phyloP scores from a whole-genome alignment of 2,888 invertebrate species.

The Bembecia ichneumoniformis region DNA sequence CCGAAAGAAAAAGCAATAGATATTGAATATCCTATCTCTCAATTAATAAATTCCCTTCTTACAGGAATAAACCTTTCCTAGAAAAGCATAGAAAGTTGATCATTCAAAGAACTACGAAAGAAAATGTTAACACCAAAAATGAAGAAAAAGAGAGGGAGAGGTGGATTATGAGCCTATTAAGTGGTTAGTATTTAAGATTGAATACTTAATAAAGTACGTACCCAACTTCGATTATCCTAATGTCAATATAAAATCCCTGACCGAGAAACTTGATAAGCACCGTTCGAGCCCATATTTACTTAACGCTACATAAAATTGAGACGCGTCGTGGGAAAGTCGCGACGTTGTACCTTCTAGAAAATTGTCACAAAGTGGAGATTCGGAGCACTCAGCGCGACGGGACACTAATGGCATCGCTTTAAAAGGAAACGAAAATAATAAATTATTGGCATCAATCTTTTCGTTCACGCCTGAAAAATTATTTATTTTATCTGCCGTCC shows the following conservation, averaged over 20 bases:
- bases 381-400: conserved; percentile 42
- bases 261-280: conserved; percentile 33
- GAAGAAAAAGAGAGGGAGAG: no score
- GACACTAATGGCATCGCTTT: conserved; percentile 56
- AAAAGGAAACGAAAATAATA: conserved; percentile 61
- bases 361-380: conserved; percentile 38
- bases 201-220: no score
- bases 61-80: no score
- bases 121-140: no score
- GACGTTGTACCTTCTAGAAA: conserved; percentile 33
- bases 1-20: no score
- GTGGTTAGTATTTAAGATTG: no score
- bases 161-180: no score
- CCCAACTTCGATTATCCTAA: no score
- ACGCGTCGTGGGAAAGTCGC: conserved; percentile 28
- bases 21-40: no score
- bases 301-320: conserved; percentile 42
- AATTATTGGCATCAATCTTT: conserved; percentile 59
- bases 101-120: no score
- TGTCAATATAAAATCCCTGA: neutral
- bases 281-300: conserved; percentile 23
- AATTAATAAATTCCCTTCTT: no score
- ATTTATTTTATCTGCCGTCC: conserved; percentile 36
- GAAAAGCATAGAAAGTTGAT: no score
- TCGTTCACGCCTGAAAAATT: conserved; percentile 40